A percentile compares a stretch with the other conserved stretches of the same genome.
Evolutionary conservation across 2,797 vertebrate species (phyloP).

Genomic region (Enteromius treurensis): DNA sequence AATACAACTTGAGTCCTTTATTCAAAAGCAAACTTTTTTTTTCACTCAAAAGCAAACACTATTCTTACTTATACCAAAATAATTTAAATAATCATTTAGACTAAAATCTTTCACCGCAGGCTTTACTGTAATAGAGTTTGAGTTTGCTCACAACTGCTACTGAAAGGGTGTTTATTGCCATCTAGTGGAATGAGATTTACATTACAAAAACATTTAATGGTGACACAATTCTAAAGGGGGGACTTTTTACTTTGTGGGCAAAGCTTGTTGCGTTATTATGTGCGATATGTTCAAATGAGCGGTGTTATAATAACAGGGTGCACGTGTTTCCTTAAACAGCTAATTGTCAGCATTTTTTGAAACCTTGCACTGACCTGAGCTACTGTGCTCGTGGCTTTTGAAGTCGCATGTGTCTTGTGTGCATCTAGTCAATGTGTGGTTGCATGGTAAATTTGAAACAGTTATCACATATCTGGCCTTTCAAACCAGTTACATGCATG

Average conservation of each 20-base stretch:
- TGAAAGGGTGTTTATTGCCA: constrained; percentile 35
- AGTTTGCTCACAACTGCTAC: not conserved
- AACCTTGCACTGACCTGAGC: not conserved
- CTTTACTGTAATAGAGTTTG: not conserved
- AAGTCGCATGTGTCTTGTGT: constrained; percentile 1
- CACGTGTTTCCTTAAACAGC: not conserved
- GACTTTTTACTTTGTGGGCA: not conserved
- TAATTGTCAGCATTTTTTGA: not conserved
- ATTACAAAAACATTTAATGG: constrained; percentile 24
- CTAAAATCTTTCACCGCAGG: not conserved
- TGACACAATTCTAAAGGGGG: not conserved
- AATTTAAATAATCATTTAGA: constrained; percentile 1
- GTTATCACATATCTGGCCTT: not conserved
- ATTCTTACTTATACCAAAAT: not conserved
- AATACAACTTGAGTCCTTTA: not conserved
- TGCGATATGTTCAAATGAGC: not conserved
- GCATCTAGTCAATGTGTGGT: not conserved
- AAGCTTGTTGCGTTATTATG: not conserved
- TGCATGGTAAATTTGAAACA: not conserved
- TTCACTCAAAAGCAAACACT: not conserved
- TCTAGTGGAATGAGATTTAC: constrained; percentile 11
- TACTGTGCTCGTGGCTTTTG: not conserved
- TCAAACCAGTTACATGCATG: constrained; percentile 1
- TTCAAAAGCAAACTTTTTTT: not conserved
- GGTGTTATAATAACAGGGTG: not conserved